Base-by-base conservation (phyloP, 2,888 invertebrate species). In the Drosophila barbarae region DNA sequence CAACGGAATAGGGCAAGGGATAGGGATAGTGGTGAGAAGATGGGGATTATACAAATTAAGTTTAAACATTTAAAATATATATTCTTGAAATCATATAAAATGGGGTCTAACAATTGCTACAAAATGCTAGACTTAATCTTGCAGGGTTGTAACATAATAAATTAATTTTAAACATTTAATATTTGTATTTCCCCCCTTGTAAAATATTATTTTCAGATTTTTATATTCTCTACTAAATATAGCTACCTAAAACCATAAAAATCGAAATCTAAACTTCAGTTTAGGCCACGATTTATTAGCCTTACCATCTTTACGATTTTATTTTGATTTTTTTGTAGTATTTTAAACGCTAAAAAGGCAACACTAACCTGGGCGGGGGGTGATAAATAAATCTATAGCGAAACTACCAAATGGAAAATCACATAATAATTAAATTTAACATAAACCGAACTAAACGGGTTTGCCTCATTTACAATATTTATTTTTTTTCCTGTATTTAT, bases 401-500 rank as follows among this genome's bases (percentile, higher is more conserved):
- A 76, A 61, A 58, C 59, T 56, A 44, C 21, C 50, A 57, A 65
- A 55, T 44, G 64, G 58, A 67, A 49, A 63, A 64, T 64, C 46
- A 65, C 46, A 51, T 46, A 51, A 56, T 39, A 51, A 56, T 67
- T 46, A 21, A 49, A 63, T 52, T 57, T 34, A 58, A 59, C 53
- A 56, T 57, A 39, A 53, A 28, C 46, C 44, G n/a, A 47, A 30
- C 23, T 39, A 72, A 85, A 85, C 87, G 73, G 84, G 87, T 87
- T 86, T 85, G 68, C 72, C 71, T 76, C 72, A 76, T 82, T 86
- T 86, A 87, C 84, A 83, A 79, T 73, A 76, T 60, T 73, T 73
- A 74, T 75, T 69, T n/a, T 46, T 23, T 26, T 3, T 5, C n/a
- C 15, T 5, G 42, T 42, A 41, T 41, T 41, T 23, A 41, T 41